Evolutionary conservation across 53 echinoderm and acorn worm species (phyloP).

Genomic region (Astropecten irregularis): DNA sequence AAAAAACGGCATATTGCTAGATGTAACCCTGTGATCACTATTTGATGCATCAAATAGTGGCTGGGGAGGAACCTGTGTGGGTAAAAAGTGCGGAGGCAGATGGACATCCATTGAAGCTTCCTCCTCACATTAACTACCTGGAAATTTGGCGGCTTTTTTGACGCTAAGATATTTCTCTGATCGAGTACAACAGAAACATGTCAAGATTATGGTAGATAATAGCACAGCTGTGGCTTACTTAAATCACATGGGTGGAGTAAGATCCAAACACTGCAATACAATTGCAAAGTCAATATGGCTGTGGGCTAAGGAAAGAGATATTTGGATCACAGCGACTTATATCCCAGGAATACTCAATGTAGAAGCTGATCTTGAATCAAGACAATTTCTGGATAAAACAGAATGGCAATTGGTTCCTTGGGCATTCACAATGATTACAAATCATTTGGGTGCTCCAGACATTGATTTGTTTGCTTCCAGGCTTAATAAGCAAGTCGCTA

Average conservation of each 20-base stretch:
- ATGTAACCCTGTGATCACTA: background rate
- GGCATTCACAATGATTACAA: constrained; percentile 9
- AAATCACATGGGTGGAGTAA: constrained; percentile 46
- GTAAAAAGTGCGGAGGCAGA: background rate
- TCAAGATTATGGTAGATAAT: constrained; percentile 29
- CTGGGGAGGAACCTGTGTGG: background rate
- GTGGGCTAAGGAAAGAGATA: constrained; percentile 9
- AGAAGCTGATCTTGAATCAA: constrained; percentile 16
- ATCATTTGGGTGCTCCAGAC: constrained; percentile 39
- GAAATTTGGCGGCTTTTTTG: background rate
- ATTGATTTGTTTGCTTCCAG: constrained; percentile 69
- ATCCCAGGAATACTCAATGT: constrained; percentile 10
- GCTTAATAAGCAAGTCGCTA: constrained; percentile 56
- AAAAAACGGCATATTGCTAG: constrained; percentile 13
- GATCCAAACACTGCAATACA: constrained; percentile 14
- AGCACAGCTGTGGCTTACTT: constrained; percentile 41
- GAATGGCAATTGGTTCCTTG: constrained; percentile 19
- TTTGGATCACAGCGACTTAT: constrained; percentile 16
- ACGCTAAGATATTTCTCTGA: constrained; percentile 23
- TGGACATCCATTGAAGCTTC: background rate
- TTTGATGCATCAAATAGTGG: background rate
- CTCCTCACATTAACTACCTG: background rate
- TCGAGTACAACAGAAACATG: constrained; percentile 11
- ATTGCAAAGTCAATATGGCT: constrained; percentile 10
- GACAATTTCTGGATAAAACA: background rate